phyloP scores from a whole-genome alignment of 2,888 invertebrate species.

The Hirtodrosophila confusa region DNA sequence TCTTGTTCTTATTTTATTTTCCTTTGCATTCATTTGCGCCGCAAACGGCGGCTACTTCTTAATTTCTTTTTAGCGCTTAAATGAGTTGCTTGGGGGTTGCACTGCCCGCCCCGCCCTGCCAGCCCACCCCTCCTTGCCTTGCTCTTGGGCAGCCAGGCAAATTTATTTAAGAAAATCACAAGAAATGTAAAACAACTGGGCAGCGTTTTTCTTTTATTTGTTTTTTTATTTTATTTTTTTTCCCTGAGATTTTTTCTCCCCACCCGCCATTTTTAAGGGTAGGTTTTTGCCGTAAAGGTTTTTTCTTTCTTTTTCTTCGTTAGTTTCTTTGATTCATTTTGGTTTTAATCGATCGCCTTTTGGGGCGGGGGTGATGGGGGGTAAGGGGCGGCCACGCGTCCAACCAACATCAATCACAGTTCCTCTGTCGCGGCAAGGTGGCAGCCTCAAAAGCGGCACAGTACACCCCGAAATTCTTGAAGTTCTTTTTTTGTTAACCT shows the following conservation, averaged over 20 bases:
- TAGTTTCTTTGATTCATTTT: conserved; percentile 38
- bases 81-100: conserved; percentile 63
- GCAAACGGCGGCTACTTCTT: conserved; percentile 65
- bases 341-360: conserved; percentile 55
- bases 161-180: conserved; percentile 78
- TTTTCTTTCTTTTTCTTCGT: conserved; percentile 21
- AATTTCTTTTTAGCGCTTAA: conserved; percentile 78
- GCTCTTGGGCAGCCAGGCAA: conserved; percentile 47
- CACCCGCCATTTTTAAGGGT: too few relatives aligned
- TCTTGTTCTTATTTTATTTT: conserved; percentile 41
- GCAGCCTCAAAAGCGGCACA: conserved; percentile 32
- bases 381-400: conserved; percentile 29
- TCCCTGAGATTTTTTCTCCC: neutral
- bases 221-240: conserved; percentile 36
- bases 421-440: conserved; percentile 31
- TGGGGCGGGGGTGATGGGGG: neutral
- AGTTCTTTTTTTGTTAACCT: conserved; percentile 23
- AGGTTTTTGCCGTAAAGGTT: conserved; percentile 25
- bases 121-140: conserved; percentile 1
- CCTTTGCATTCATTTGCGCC: conserved; percentile 66
- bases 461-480: conserved; percentile 21
- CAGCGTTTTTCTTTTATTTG: conserved; percentile 51
- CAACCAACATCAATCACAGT: conserved; percentile 56
- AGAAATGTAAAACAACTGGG: conserved; percentile 75
- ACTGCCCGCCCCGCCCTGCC: neutral